Percentiles rank a stretch among this genome's conserved stretches.
These are phyloP conservation scores for Silurus glanis DNA, from an alignment of 2,113 vertebrate genomes.

Conservation along the genomic window DNA sequence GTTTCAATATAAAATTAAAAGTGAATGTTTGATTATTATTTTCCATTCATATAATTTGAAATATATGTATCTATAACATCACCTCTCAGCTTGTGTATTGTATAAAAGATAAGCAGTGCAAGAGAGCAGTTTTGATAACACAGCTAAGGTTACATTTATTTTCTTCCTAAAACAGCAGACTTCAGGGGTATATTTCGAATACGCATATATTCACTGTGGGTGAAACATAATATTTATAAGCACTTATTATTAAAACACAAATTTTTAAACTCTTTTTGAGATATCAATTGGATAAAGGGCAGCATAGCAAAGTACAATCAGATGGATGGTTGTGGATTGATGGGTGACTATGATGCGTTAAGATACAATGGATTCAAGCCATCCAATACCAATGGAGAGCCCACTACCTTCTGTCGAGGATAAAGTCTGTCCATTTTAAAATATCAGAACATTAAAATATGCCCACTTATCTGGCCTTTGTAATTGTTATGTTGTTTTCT, in stretches of 20 bases:
- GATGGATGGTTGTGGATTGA: constrained; percentile 28
- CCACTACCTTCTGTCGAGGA: background rate
- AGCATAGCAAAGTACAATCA: constrained; percentile 1
- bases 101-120: background rate
- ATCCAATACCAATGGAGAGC: constrained; percentile 2
- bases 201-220: background rate
- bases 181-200: background rate
- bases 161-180: background rate
- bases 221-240: background rate
- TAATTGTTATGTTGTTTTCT: background rate
- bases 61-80: background rate
- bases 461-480: background rate
- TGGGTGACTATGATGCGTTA: constrained; percentile 21
- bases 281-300: background rate
- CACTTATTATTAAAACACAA: background rate
- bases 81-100: background rate
- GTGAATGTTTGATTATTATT: background rate
- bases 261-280: background rate
- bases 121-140: background rate
- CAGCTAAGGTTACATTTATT: background rate
- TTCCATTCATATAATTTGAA: background rate
- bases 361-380: constrained; percentile 3
- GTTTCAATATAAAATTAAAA: background rate
- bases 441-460: background rate
- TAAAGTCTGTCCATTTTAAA: constrained; percentile 1